phyloP scores from a whole-genome alignment of 2,113 vertebrate species.

The Lamprotornis superbus region DNA sequence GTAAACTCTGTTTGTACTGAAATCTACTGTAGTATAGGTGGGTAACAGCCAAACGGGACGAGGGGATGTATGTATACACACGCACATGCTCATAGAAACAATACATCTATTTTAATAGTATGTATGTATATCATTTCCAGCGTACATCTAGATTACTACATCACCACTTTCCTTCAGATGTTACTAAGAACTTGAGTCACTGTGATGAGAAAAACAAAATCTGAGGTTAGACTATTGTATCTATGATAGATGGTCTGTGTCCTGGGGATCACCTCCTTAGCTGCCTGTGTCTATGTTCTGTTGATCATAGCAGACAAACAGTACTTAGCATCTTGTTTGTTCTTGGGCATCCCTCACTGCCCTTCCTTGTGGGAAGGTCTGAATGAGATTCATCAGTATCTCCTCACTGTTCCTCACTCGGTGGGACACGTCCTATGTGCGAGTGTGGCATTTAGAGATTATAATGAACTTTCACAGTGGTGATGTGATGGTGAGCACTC shows the following conservation, averaged over 20 bases:
- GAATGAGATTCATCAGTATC: neutral
- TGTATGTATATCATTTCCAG: neutral
- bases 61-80: fast-evolving
- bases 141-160: neutral
- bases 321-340: neutral
- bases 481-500: neutral
- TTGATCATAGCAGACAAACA: neutral
- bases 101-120: neutral
- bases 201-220: neutral
- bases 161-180: neutral
- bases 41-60: neutral
- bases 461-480: neutral
- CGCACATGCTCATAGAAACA: fast-evolving
- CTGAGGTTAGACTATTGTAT: fast-evolving
- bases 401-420: neutral
- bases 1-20: neutral
- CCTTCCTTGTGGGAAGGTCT: neutral
- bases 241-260: neutral
- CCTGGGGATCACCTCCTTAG: neutral
- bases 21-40: fast-evolving
- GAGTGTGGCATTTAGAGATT: neutral
- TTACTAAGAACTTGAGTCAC: neutral
- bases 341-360: neutral
- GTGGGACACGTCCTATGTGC: fast-evolving
- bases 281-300: neutral